Conservation (phyloP, 2,888 invertebrate species). For the Ennomos erosarius region DNA sequence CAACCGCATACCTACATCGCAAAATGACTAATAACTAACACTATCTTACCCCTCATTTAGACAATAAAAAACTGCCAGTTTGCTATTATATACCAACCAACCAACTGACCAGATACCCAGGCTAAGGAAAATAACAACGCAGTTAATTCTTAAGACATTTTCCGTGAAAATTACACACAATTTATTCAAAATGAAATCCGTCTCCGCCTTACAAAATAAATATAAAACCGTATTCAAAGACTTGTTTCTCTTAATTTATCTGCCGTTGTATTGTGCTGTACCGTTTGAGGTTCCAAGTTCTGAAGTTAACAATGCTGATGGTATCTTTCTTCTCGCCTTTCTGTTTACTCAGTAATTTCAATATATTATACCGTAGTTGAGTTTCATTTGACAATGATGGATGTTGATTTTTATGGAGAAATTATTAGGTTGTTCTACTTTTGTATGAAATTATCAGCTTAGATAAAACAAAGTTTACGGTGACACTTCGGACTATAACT, state of each 20-base stretch:
- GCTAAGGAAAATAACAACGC: no score
- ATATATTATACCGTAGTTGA: slow-evolving; percentile 9
- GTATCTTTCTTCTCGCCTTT: slow-evolving; percentile 25
- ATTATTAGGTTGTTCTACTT: not conserved
- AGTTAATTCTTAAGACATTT: slow-evolving; percentile 14
- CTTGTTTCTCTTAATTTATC: slow-evolving; percentile 32
- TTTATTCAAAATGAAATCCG: slow-evolving; percentile 29
- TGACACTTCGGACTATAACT: no score
- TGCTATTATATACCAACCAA: no score
- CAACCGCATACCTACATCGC: no score
- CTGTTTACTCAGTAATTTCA: slow-evolving; percentile 13
- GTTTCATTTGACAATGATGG: slow-evolving; percentile 12
- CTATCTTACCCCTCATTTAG: no score
- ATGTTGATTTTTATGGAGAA: no score
- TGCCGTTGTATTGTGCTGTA: slow-evolving; percentile 22
- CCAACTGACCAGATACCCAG: no score
- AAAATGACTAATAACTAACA: no score
- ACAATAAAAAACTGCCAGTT: no score
- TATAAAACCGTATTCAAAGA: slow-evolving; percentile 30
- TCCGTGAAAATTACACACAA: slow-evolving; percentile 26
- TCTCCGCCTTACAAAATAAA: slow-evolving; percentile 21
- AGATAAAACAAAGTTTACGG: no score
- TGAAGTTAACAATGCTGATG: slow-evolving; percentile 30
- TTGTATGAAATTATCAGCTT: not conserved
- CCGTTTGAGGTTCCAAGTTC: slow-evolving; percentile 18